phyloP scores from a whole-genome alignment of 2,888 invertebrate genomes.

The Ophion ventricosus region DNA sequence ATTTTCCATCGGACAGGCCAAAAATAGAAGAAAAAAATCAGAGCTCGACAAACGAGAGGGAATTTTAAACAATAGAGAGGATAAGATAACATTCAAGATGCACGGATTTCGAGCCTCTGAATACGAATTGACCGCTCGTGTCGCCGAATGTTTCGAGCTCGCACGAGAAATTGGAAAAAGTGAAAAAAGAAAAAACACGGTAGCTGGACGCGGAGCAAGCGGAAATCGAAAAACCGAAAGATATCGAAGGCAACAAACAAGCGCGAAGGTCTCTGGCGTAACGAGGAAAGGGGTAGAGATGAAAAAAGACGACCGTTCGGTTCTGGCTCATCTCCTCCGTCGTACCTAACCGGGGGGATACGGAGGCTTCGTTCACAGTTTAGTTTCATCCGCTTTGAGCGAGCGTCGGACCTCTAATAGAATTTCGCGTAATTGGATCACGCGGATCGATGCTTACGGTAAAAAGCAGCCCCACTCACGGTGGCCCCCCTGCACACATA shows the following conservation, averaged over 20 bases:
- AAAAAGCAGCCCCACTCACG: constrained; percentile 49
- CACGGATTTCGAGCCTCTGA: too few species aligned
- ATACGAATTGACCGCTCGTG: too few species aligned
- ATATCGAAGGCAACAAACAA: neutral
- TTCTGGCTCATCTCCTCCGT: neutral
- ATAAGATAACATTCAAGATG: too few species aligned
- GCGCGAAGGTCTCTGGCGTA: too few species aligned
- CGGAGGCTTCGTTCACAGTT: constrained; percentile 57
- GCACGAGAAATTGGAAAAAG: neutral
- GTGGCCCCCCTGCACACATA: neutral
- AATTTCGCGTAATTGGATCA: constrained; percentile 71
- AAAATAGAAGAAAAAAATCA: too few species aligned
- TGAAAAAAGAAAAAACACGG: neutral
- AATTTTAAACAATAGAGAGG: too few species aligned
- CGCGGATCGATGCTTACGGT: constrained; percentile 69
- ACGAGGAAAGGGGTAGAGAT: neutral
- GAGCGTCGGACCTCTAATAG: constrained; percentile 68
- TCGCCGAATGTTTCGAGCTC: neutral
- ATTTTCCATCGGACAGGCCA: too few species aligned
- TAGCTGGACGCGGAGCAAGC: neutral
- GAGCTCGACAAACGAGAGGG: too few species aligned
- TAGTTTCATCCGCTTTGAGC: constrained; percentile 64
- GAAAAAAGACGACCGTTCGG: neutral
- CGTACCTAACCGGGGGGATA: constrained; percentile 10
- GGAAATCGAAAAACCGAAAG: neutral